Evolutionary conservation across 2,888 invertebrate species (phyloP).

Genomic region (Sphaerophoria rueppellii): DNA sequence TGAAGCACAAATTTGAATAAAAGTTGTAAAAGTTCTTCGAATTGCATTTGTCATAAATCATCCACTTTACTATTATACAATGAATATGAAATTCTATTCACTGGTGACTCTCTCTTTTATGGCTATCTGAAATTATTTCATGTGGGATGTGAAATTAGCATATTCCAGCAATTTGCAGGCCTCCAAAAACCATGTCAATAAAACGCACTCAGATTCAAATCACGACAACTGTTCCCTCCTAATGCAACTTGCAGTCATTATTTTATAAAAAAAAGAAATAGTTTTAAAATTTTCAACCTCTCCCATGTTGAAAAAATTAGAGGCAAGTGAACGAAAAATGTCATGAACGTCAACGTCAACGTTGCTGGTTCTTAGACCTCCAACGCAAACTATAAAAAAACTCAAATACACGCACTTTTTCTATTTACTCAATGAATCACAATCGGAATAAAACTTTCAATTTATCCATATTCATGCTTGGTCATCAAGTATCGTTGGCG

Average conservation of each 20-base stretch:
- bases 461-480: conserved; percentile 41
- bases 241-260: conserved; percentile 15
- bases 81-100: not conserved
- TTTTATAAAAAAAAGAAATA: not conserved
- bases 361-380: not conserved
- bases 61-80: no score
- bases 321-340: not conserved
- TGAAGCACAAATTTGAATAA: no score
- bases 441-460: conserved; percentile 65
- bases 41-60: no score
- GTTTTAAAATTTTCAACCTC: not conserved
- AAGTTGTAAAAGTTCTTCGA: no score
- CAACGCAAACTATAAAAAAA: no score
- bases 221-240: not conserved
- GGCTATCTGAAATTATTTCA: not conserved
- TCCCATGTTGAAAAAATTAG: not conserved
- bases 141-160: conserved; percentile 48
- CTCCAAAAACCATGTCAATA: conserved; percentile 51
- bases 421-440: conserved; percentile 38
- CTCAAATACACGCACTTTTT: no score
- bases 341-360: not conserved
- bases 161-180: conserved; percentile 44
- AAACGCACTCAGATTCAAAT: conserved; percentile 46
- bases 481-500: conserved; percentile 46
- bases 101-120: not conserved